Base-by-base conservation (phyloP, 2,113 vertebrate species). In the Talpa occidentalis region DNA sequence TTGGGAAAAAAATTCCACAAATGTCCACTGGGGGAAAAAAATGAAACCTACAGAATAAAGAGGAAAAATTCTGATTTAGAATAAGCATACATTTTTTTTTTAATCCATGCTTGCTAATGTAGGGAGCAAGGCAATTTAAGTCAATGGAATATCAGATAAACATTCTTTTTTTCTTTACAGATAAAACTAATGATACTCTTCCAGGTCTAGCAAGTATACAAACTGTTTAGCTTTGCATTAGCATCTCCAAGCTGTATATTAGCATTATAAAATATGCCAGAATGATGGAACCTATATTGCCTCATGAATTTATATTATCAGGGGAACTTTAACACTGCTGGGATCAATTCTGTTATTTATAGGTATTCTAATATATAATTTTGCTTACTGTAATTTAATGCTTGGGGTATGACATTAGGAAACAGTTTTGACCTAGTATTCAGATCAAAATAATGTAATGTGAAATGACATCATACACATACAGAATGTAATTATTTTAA, bases 401-500 rank as follows among this genome's bases (percentile, higher is more conserved):
- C 26, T n/a, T 86, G 22, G 54, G 30, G 7, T 64, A 76, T 86
- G 64, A 62, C 17, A 73, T 44, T 40, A 79, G 14, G 76, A 96
- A 94, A 91, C n/a, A 85, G 44, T 83, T 88, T 96, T 80, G 49
- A 95, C 28, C 49, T 78, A 56, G 4, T 22, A 88, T 88, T 77
- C 59, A 86, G 37, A 89, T 67, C 26, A 85, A 92, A 94, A 78
- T 30, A 74, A 88, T 69, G 47, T 76, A 95, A 94, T 30, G 1
- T 76, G 44, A 84, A 82, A 80, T 88, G 40, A 72, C 74, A 80
- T 94, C 60, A 67, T 92, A 95, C 32, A 76, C n/a, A 73, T 95
- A 79, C 3, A 91, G 91, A 90, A 82, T 93, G 6, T 8, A 86
- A 92, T 90, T 89, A 89, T 91, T 94, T 94, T 93, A 70, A 85